Evolutionary conservation across 2,797 vertebrate species (phyloP), one percentile per base, ranked within the genome.

Genomic region (Muraenolepis orangiensis): DNA sequence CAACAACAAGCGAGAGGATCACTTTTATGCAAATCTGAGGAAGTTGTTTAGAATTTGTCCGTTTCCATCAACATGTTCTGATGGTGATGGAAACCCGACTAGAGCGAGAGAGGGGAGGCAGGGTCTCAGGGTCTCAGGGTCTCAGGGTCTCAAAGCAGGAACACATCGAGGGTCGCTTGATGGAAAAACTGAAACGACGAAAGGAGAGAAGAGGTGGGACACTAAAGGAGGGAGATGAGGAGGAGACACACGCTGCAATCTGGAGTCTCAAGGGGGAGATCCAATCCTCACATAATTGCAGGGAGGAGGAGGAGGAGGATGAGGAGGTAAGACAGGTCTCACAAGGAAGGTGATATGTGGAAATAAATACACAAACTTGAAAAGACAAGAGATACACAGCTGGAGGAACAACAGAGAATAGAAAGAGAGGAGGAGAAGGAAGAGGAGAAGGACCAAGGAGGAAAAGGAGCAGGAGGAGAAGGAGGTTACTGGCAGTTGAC

Each of bases 401-500:
- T 6, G 3, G n/a, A n/a, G 51, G 51, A n/a, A 57, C 51, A 23
- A n/a, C 18, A 75, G 67, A 75, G 46, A 51, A 30, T 28, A 66
- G 42, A 66, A 46, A 75, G 74, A 74, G 70, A 81, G 81, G 74
- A 77, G 64, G 40, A 74, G n/a, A 23, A 74, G 36, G 81, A 36
- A 76, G 76, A 81, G 80, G 87, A 80, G 84, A 85, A 83, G 84
- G 86, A 38, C 78, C 28, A 70, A 72, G 83, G 76, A 70, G 68
- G 72, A 40, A 78, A 84, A 74, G 30, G 83, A 76, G 82, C 72
- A 67, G 81, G 78, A 85, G 38, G 69, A 75, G 83, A 90, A 90
- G 81, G 78, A 85, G 38, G 69, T 74, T 82, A 90, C 89, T 79
- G 80, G 80, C 79, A 75, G 80, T 40, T 82, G 87, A 88, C 86